Conservation (phyloP, 2,797 vertebrate genomes). For the Oryzias sinensis region DNA sequence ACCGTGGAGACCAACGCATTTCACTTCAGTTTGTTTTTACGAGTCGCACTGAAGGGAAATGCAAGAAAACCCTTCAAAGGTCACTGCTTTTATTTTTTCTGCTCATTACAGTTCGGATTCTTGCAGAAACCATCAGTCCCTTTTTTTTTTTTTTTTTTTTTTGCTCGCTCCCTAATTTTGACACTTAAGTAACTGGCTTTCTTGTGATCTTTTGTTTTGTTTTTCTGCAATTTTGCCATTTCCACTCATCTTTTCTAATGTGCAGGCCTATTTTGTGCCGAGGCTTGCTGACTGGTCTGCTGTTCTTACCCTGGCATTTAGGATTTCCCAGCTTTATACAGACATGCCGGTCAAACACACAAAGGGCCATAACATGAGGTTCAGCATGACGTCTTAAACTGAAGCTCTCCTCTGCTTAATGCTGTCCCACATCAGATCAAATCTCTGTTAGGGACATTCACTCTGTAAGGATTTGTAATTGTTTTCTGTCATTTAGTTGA, state of each 20-base stretch:
- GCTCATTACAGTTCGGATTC: too few relatives aligned
- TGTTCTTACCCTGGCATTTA: not conserved
- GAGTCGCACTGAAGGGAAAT: too few relatives aligned
- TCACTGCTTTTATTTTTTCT: too few relatives aligned
- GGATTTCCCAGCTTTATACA: not conserved
- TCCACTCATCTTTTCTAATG: not conserved
- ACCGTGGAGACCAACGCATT: constrained; percentile 21
- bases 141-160: too few relatives aligned
- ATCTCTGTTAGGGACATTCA: constrained; percentile 48
- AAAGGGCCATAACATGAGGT: not conserved
- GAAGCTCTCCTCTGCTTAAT: not conserved
- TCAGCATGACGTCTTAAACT: not conserved
- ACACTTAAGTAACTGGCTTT: too few relatives aligned
- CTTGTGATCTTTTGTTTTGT: too few relatives aligned
- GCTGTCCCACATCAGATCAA: constrained; percentile 25
- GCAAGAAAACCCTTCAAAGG: not conserved
- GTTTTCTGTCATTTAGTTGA: constrained; percentile 71
- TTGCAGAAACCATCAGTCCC: too few relatives aligned
- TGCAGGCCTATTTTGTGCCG: not conserved
- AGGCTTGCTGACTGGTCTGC: not conserved
- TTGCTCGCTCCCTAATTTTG: too few relatives aligned
- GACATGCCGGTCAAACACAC: not conserved
- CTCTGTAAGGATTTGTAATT: constrained; percentile 52
- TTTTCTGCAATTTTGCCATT: not conserved
- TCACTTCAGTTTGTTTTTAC: not conserved